A percentile compares a stretch with the other conserved stretches of the same genome.
phyloP scores from a whole-genome alignment of 2,113 vertebrate species.

The Hippocampus barbouri region DNA sequence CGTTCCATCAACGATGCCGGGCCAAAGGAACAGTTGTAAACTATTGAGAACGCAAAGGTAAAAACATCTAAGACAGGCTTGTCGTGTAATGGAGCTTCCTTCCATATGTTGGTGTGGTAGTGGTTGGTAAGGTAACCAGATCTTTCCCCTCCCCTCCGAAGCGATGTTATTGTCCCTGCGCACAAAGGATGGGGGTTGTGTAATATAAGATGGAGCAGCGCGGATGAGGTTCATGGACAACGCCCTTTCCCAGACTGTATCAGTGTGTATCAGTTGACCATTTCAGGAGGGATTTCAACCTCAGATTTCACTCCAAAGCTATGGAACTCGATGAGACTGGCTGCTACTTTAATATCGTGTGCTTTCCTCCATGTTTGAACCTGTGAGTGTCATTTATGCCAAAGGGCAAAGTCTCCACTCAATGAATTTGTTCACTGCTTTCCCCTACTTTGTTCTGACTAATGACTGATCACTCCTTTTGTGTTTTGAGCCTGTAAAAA shows the following conservation, averaged over 20 bases:
- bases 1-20: not conserved
- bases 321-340: not conserved
- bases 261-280: conserved; percentile 39
- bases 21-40: not conserved
- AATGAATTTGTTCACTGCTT: conserved; percentile 18
- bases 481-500: conserved; percentile 33
- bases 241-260: conserved; percentile 64
- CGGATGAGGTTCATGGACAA: conserved; percentile 59
- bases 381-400: not conserved
- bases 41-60: conserved; percentile 5
- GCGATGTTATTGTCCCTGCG: conserved; percentile 60
- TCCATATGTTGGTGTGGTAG: conserved; percentile 44
- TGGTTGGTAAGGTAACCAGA: conserved; percentile 62
- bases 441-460: conserved; percentile 16
- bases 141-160: conserved; percentile 20
- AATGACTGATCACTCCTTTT: conserved; percentile 19
- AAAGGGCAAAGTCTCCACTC: conserved; percentile 2
- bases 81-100: conserved; percentile 40
- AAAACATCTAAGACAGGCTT: conserved; percentile 28
- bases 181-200: conserved; percentile 59
- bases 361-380: not conserved
- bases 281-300: conserved; percentile 19
- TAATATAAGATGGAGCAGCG: conserved; percentile 53
- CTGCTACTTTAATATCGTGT: not conserved
- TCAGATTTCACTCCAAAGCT: conserved; percentile 31